Evolutionary conservation across 2,113 vertebrate genomes (phyloP).

Genomic region (Eolophus roseicapilla): DNA sequence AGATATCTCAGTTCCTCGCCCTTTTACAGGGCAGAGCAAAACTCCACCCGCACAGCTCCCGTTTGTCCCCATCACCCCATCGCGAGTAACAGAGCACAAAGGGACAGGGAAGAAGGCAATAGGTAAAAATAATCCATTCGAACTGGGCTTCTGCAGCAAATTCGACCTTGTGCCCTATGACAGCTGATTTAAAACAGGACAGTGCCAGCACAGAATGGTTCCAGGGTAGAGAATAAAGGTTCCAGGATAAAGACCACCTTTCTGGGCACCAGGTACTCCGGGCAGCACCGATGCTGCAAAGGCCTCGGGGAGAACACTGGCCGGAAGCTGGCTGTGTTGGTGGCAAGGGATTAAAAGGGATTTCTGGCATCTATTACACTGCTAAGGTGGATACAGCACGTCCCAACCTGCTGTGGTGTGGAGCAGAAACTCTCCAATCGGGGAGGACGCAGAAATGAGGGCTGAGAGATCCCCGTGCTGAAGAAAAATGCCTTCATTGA

Average conservation of each 20-base stretch:
- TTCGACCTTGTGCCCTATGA: background rate
- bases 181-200: background rate
- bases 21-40: background rate
- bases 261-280: background rate
- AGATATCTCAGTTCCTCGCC: background rate
- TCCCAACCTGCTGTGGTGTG: background rate
- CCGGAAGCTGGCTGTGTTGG: background rate
- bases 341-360: background rate
- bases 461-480: background rate
- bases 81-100: rapidly evolving
- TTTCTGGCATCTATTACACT: background rate
- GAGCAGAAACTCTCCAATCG: background rate
- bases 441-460: background rate
- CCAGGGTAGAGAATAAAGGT: background rate
- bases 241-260: background rate
- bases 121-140: background rate
- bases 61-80: background rate
- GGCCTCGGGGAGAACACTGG: background rate
- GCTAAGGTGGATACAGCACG: rapidly evolving
- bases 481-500: background rate
- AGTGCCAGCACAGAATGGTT: background rate
- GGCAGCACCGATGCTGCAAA: background rate
- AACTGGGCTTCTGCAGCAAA: background rate
- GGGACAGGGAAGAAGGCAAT: background rate
- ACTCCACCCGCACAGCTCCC: background rate